phyloP scores from a whole-genome alignment of 2,113 vertebrate genomes.

The Xiphias gladius region DNA sequence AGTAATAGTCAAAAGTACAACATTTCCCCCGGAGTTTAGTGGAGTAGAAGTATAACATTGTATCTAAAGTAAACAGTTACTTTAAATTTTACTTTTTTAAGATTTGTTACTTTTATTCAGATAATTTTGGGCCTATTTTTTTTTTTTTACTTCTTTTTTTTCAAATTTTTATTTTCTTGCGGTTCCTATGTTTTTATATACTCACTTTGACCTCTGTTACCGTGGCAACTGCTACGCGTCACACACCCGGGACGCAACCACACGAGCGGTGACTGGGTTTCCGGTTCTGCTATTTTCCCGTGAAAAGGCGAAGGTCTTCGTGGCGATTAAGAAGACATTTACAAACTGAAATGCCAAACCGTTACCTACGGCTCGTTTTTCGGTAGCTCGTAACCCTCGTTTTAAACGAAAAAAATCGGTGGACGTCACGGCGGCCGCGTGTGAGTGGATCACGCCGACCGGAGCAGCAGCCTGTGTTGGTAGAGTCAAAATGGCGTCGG shows the following conservation, averaged over 20 bases:
- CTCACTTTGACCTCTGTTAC: conserved; percentile 62
- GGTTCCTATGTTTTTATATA: neutral
- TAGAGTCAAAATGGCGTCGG: conserved; percentile 87
- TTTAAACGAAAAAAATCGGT: neutral
- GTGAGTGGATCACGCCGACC: conserved; percentile 30
- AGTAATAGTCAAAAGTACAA: neutral
- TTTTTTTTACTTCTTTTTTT: neutral
- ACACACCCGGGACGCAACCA: conserved; percentile 65
- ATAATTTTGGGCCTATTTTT: accelerated
- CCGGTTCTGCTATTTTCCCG: conserved; percentile 32
- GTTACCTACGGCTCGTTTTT: neutral
- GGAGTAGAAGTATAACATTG: neutral
- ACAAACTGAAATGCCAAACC: neutral
- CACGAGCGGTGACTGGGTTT: conserved; percentile 25
- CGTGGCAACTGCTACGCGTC: conserved; percentile 85
- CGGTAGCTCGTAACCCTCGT: neutral
- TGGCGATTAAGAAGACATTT: neutral
- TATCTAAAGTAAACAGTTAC: neutral
- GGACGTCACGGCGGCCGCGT: neutral
- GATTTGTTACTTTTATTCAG: neutral
- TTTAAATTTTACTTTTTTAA: neutral
- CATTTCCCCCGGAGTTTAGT: neutral
- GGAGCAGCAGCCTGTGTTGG: conserved; percentile 23
- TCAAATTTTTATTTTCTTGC: neutral
- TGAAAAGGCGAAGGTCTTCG: neutral